Evolutionary conservation across 2,888 invertebrate genomes (phyloP).

Genomic region (Emesis castigata): DNA sequence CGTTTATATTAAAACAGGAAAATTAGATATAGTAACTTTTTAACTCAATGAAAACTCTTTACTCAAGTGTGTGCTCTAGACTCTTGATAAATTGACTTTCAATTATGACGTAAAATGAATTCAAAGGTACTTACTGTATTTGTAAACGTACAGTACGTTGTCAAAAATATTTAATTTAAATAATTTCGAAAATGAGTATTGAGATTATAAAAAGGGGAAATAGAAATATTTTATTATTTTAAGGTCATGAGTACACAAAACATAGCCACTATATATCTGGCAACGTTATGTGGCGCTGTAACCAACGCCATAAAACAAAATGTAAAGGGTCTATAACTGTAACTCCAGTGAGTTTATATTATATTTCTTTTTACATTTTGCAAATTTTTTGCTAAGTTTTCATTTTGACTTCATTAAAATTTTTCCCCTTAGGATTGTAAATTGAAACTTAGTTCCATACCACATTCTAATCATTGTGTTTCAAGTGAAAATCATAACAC

Average conservation of each 20-base stretch:
- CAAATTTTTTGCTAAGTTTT: background rate
- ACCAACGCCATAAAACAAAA: background rate
- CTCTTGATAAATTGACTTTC: background rate
- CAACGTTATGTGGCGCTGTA: background rate
- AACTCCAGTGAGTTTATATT: background rate
- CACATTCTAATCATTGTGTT: background rate
- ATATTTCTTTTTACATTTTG: background rate
- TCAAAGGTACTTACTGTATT: background rate
- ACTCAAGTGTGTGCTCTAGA: background rate
- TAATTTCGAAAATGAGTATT: background rate
- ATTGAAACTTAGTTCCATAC: background rate
- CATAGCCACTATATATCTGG: background rate
- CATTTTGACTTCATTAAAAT: background rate
- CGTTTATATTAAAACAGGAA: too few relatives aligned
- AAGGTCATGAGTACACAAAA: background rate
- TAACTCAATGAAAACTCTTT: background rate
- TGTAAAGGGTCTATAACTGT: background rate
- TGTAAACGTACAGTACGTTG: background rate
- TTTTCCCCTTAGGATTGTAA: background rate
- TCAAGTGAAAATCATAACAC: too few relatives aligned
- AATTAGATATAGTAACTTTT: too few relatives aligned
- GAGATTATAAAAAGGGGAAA: background rate
- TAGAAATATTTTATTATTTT: background rate
- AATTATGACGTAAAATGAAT: background rate
- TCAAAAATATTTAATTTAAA: background rate